Evolutionary conservation across 2,888 invertebrate species (phyloP).

Genomic region (Drosophila quasianomalipes): DNA sequence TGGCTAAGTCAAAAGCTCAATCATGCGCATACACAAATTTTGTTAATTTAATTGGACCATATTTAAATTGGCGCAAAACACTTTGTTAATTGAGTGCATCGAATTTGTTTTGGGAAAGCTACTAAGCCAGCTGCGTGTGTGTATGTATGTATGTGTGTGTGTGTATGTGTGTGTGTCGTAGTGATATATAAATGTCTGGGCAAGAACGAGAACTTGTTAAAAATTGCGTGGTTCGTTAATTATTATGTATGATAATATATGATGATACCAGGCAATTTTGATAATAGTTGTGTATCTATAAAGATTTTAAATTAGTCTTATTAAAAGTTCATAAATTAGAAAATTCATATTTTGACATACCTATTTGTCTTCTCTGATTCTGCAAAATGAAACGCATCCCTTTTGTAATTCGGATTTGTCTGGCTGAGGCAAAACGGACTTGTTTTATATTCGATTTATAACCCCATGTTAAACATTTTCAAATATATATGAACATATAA

Average conservation of each 20-base stretch:
- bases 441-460: not conserved
- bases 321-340: not conserved
- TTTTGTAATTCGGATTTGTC: not conserved
- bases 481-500: not conserved
- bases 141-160: too few species aligned
- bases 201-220: not conserved
- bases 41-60: conserved; percentile 62
- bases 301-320: not conserved
- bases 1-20: conserved; percentile 47
- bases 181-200: not conserved
- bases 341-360: not conserved
- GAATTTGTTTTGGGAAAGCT: conserved; percentile 25
- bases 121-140: not conserved
- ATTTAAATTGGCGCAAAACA: conserved; percentile 37
- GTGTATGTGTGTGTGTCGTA: not conserved
- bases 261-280: not conserved
- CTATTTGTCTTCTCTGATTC: not conserved
- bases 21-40: conserved; percentile 59
- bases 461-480: not conserved
- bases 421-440: not conserved
- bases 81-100: conserved; percentile 30
- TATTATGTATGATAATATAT: not conserved
- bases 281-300: not conserved
- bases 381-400: not conserved
- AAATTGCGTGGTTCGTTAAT: conserved; percentile 1